Conservation (phyloP, 1,140 invertebrate species). For the Drosophila chauvacae region DNA sequence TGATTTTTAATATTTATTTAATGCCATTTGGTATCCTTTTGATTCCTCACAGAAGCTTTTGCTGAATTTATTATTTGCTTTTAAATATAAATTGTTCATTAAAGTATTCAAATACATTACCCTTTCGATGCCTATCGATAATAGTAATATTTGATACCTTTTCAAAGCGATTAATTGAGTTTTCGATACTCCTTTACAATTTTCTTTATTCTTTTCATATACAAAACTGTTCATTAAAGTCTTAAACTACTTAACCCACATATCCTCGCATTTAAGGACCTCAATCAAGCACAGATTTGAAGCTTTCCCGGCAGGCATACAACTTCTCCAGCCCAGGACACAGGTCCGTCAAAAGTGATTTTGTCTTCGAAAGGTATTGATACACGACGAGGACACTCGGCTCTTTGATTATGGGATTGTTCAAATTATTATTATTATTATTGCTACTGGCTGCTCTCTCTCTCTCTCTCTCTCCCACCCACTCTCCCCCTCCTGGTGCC, state of each 20-base stretch:
- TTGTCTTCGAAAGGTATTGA: slow-evolving; percentile 26
- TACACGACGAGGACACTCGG: slow-evolving; percentile 9
- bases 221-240: background rate
- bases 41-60: too few species aligned
- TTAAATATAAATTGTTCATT: too few species aligned
- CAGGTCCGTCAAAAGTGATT: slow-evolving; percentile 8
- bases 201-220: background rate
- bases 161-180: too few species aligned
- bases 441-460: slow-evolving; percentile 11
- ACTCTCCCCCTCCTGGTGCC: slow-evolving; percentile 33
- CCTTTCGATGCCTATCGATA: too few species aligned
- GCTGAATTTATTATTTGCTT: too few species aligned
- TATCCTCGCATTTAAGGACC: background rate
- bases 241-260: background rate
- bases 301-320: background rate
- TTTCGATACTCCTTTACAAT: too few species aligned
- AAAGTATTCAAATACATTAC: too few species aligned
- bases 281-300: background rate
- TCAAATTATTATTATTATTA: slow-evolving; percentile 23
- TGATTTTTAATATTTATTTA: slow-evolving; percentile 15
- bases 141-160: too few species aligned
- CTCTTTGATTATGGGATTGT: slow-evolving; percentile 14
- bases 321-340: background rate
- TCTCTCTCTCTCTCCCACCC: background rate
- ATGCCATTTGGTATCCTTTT: too few species aligned